Evolutionary conservation across 2,113 vertebrate species (phyloP).

Genomic region (Mungos mungo): DNA sequence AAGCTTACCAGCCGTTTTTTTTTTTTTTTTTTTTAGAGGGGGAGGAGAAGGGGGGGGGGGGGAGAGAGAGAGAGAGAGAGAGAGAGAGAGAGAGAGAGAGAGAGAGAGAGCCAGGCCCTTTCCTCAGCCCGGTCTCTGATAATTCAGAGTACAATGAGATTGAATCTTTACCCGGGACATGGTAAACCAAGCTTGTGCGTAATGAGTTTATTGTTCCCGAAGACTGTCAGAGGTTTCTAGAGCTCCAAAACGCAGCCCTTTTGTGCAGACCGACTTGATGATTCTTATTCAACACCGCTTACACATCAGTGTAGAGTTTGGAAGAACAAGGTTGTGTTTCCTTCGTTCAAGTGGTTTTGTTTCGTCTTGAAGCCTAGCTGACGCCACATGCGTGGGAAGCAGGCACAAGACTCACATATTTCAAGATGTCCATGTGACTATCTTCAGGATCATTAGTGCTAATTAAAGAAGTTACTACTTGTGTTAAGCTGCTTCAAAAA

Average conservation of each 20-base stretch:
- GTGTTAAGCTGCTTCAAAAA: slow-evolving; percentile 47
- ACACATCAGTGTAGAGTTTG: neutral
- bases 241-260: neutral
- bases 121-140: slow-evolving; percentile 57
- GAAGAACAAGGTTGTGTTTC: neutral
- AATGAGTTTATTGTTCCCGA: slow-evolving; percentile 53
- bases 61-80: neutral
- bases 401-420: neutral
- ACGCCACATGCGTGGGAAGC: neutral
- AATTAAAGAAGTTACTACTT: slow-evolving; percentile 63
- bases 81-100: neutral
- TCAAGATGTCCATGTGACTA: slow-evolving; percentile 9
- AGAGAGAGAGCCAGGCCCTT: slow-evolving; percentile 30
- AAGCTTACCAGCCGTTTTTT: slow-evolving; percentile 72
- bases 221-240: slow-evolving; percentile 2
- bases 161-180: slow-evolving; percentile 41
- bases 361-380: slow-evolving; percentile 27
- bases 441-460: slow-evolving; percentile 51
- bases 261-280: slow-evolving; percentile 30
- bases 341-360: neutral
- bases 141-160: slow-evolving; percentile 42
- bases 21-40: neutral
- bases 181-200: slow-evolving; percentile 32
- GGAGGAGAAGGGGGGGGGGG: neutral
- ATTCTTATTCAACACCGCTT: neutral